A percentile compares a stretch with the other conserved stretches of the same genome.
Evolutionary conservation across 2,113 vertebrate species (phyloP).

Genomic region (Gymnocephalus cernua): DNA sequence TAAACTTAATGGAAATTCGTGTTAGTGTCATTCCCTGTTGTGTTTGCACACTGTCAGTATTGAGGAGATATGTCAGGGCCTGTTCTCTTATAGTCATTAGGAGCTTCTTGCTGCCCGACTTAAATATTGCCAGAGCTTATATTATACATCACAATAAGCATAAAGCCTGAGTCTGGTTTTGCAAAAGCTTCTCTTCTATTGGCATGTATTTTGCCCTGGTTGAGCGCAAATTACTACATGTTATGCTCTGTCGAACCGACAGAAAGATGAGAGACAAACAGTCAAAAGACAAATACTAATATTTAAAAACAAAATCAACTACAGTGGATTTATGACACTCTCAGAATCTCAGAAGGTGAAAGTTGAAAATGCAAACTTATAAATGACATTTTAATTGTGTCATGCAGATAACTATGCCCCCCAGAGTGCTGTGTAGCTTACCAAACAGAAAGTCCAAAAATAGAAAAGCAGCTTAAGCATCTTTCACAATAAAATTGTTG

Average conservation of each 20-base stretch:
- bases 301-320: background rate
- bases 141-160: slow-evolving; percentile 14
- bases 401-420: background rate
- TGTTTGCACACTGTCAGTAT: background rate
- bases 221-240: background rate
- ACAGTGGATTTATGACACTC: background rate
- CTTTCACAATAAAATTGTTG: background rate
- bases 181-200: background rate
- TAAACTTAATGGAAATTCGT: background rate
- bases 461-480: background rate
- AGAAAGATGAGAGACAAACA: background rate
- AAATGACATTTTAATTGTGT: background rate
- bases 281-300: background rate
- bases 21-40: background rate
- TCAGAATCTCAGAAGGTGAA: background rate
- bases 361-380: background rate
- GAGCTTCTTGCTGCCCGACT: slow-evolving; percentile 4
- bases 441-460: background rate
- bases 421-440: background rate
- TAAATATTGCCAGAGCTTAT: slow-evolving; percentile 18
- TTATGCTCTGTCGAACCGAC: background rate
- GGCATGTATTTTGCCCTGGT: background rate
- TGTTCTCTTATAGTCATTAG: background rate
- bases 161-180: slow-evolving; percentile 12
- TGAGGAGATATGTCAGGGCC: background rate